Percentiles rank a stretch among this genome's conserved stretches.
These are phyloP conservation scores for Hirtodrosophila trivittata DNA, from an alignment of 2,888 invertebrate species.

Conservation along the genomic window DNA sequence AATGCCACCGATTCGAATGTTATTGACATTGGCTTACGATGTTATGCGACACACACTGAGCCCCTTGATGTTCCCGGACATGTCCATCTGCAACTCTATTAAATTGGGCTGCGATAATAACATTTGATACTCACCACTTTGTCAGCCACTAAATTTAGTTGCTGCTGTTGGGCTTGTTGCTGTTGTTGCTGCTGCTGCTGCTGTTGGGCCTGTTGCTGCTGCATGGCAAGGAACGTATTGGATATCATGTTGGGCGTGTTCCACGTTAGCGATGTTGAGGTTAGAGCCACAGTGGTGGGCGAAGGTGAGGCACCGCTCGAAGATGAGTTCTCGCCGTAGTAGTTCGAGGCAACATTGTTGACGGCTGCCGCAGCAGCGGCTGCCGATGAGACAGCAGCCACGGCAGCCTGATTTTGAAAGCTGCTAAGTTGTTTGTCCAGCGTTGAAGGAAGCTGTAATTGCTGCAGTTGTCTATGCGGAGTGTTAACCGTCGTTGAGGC, in stretches of 20 bases:
- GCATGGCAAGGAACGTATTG: constrained; percentile 82
- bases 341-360: constrained; percentile 81
- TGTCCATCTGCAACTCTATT: constrained; percentile 35
- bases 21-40: constrained; percentile 5
- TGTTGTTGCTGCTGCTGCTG: constrained; percentile 76
- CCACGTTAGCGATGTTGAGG: constrained; percentile 87
- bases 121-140: constrained; percentile 82
- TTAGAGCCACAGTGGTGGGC: constrained; percentile 82
- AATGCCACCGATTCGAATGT: neutral
- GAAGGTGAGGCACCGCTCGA: constrained; percentile 83
- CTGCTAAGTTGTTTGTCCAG: constrained; percentile 81
- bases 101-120: constrained; percentile 20
- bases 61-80: constrained; percentile 37
- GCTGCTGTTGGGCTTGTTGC: constrained; percentile 72
- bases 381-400: constrained; percentile 75
- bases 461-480: constrained; percentile 89
- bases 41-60: constrained; percentile 34
- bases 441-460: constrained; percentile 86
- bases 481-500: constrained; percentile 86
- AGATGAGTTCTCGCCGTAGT: constrained; percentile 83
- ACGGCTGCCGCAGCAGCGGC: constrained; percentile 81
- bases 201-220: constrained; percentile 79
- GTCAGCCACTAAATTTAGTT: constrained; percentile 81
- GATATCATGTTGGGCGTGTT: constrained; percentile 86
- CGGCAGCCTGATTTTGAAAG: constrained; percentile 82